Evolutionary conservation across 2,888 invertebrate genomes (phyloP).

Genomic region (Andrena bucephala): DNA sequence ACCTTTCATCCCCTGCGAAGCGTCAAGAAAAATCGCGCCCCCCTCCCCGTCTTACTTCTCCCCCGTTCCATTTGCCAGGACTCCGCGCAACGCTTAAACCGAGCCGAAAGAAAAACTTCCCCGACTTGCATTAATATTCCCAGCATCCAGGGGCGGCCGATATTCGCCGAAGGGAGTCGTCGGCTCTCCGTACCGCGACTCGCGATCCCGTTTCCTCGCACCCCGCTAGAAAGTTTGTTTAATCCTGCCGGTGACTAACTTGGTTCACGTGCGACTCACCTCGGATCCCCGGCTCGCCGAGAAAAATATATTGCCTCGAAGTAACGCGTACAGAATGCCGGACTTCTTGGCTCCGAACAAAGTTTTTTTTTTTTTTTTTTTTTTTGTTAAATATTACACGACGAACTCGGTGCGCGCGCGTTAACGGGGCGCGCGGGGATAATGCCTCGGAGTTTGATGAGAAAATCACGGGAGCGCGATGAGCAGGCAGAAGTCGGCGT

Average conservation of each 20-base stretch:
- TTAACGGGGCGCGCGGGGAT: too few relatives aligned
- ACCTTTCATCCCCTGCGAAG: neutral
- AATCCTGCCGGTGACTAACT: slow-evolving; percentile 48
- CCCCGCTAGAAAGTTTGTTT: slow-evolving; percentile 44
- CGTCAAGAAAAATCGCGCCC: neutral
- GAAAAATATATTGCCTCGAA: slow-evolving; percentile 60
- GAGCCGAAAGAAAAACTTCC: neutral
- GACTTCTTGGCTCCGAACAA: neutral
- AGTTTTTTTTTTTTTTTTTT: neutral
- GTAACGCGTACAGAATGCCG: neutral
- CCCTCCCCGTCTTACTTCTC: neutral
- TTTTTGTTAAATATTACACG: neutral
- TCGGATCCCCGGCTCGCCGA: slow-evolving; percentile 26
- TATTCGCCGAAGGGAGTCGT: slow-evolving; percentile 1
- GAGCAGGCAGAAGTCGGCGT: too few relatives aligned
- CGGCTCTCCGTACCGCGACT: slow-evolving; percentile 8
- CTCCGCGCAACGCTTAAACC: too few relatives aligned
- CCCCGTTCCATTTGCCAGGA: neutral
- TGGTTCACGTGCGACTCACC: slow-evolving; percentile 39
- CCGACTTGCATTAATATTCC: neutral
- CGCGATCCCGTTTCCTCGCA: slow-evolving; percentile 30
- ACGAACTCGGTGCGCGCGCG: neutral
- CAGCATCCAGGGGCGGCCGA: neutral
- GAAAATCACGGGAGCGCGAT: neutral
- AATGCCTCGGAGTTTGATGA: neutral